Evolutionary conservation across 1,140 invertebrate genomes (phyloP).

Genomic region (Philaenus spumarius): DNA sequence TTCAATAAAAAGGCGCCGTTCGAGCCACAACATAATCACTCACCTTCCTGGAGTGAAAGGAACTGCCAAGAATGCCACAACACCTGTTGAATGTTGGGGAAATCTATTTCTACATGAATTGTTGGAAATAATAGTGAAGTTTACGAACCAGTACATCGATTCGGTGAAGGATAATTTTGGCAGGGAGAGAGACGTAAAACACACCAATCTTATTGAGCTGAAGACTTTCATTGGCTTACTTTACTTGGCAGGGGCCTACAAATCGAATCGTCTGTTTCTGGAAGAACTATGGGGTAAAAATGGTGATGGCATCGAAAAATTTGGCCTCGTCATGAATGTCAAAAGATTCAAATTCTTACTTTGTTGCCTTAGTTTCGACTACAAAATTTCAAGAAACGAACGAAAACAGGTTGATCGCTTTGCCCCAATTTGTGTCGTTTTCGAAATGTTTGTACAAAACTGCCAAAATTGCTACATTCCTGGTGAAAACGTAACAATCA

Average conservation of each 20-base stretch:
- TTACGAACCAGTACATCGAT: no score
- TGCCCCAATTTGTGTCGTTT: conserved; percentile 33
- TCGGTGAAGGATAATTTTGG: conserved; percentile 9
- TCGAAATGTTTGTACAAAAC: conserved; percentile 32
- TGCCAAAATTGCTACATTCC: no score
- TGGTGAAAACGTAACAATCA: no score
- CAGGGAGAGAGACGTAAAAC: conserved; percentile 20
- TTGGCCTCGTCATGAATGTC: conserved; percentile 32
- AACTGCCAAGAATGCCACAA: no score
- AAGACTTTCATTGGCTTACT: conserved; percentile 24
- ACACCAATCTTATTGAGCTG: no score
- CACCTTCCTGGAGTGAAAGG: no score
- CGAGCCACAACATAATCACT: conserved; percentile 5
- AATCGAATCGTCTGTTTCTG: conserved; percentile 32
- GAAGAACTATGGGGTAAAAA: conserved; percentile 28
- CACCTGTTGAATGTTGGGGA: conserved; percentile 12
- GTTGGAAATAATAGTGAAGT: no score
- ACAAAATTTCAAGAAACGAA: conserved; percentile 32
- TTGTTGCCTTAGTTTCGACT: conserved; percentile 33
- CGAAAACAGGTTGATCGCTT: no score
- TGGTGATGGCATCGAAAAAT: no score
- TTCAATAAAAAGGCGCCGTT: no score
- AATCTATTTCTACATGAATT: conserved; percentile 16
- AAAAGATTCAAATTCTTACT: conserved; percentile 35
- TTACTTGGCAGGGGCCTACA: no score